Evolutionary conservation across 2,888 invertebrate species (phyloP), one percentile per base, ranked within the genome.

Genomic region (Tetramorium bicarinatum): DNA sequence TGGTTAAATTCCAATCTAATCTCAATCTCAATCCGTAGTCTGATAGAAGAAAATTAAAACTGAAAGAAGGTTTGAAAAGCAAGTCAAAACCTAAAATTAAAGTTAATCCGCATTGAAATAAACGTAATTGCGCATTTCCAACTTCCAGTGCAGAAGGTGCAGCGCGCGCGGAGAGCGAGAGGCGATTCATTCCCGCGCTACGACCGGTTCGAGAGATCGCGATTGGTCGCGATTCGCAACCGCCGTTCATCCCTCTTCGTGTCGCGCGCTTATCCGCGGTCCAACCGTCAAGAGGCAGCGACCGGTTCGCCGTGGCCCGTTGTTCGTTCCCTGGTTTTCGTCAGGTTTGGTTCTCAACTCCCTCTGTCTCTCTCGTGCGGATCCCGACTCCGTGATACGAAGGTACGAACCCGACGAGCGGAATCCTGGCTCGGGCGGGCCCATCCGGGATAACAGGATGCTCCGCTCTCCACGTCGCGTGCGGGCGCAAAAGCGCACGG

Each of bases 271-370:
- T 13, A 41, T 15, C 59, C 56, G 18, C 44, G 72, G n/a, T 18
- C 13, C 79, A 59, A 80, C 79, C 72, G 74, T 80, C 34, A 13
- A 72, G 47, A 59, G 11, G 79, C 38, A 72, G 79, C 79, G 56
- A 80, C 79, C 79, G 77, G 77, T 67, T 67, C 69, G 64, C 6
- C 25, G 54, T 29, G 90, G 89, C 90, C 91, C 89, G 91, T 91
- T 91, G 91, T 91, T 89, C 92, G 87, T 87, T 89, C 89, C 67
- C 84, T 88, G 83, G 82, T 90, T 87, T 21, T 79, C 82, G 13
- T 59, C 47, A 38, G 79, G 47, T 61, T 61, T 47, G 59, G 29
- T 90, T 81, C 84, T 88, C 81, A 84, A 82, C 84, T 89, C 86
- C 88, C 88, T 84, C 25, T 44, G 8, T n/a, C n/a, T n/a, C n/a